These are phyloP conservation scores for Agrotis puta DNA, from an alignment of 2,888 invertebrate species.

Conservation along the genomic window DNA sequence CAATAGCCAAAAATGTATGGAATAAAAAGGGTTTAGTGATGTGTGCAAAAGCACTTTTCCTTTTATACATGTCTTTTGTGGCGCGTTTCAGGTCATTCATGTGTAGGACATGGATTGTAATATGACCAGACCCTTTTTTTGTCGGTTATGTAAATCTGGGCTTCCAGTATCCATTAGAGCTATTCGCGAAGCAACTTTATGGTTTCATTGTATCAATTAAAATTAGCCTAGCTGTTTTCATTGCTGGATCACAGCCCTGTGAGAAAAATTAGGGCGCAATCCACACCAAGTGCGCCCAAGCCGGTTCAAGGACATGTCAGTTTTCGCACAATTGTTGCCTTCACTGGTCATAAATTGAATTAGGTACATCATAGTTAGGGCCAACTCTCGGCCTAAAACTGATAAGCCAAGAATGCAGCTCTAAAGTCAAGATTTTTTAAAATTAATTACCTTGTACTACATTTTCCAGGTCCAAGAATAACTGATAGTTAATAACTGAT, in stretches of 20 bases:
- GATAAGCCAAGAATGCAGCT: neutral
- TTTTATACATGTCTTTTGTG: slow-evolving; percentile 24
- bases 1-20: slow-evolving; percentile 6
- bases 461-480: slow-evolving; percentile 17
- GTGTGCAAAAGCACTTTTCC: slow-evolving; percentile 17
- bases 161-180: neutral
- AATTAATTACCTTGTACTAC: neutral
- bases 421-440: neutral
- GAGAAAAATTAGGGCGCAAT: neutral
- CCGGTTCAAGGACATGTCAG: neutral
- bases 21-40: slow-evolving; percentile 14
- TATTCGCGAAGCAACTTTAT: neutral
- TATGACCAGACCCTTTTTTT: neutral
- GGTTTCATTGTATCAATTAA: neutral
- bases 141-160: neutral
- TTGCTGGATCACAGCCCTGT: neutral
- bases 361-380: neutral
- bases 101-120: neutral
- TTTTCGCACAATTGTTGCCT: too few species aligned
- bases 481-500: too few species aligned
- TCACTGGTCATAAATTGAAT: too few species aligned
- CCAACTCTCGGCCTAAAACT: neutral
- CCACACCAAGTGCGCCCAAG: neutral
- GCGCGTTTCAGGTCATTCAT: slow-evolving; percentile 20
- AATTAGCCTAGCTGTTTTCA: neutral